Evolutionary conservation across 64 coral and sea anemone species (phyloP).

Genomic region (Hydrozoanthus tunicans): DNA sequence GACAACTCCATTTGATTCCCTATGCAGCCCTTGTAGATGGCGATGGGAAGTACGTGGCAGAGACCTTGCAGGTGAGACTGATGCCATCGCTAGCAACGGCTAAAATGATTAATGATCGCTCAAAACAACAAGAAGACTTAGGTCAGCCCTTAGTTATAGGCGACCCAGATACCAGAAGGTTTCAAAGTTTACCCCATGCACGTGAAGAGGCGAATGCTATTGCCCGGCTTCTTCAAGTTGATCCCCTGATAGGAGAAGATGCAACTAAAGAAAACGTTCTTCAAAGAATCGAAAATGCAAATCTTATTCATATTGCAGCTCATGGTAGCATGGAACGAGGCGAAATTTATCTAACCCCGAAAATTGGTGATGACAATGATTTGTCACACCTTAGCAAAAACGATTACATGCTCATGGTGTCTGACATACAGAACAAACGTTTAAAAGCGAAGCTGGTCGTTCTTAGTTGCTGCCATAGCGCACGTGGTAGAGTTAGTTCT

Average conservation of each 20-base stretch:
- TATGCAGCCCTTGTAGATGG: background rate
- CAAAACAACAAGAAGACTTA: background rate
- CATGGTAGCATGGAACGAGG: too few relatives aligned
- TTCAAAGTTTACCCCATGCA: background rate
- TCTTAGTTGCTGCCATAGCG: too few relatives aligned
- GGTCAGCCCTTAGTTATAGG: background rate
- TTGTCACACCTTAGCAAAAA: background rate
- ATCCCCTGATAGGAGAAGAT: background rate
- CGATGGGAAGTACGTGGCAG: background rate
- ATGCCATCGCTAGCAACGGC: slow-evolving; percentile 13
- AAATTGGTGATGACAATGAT: background rate
- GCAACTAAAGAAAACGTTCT: slow-evolving; percentile 5
- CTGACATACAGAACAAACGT: slow-evolving; percentile 5
- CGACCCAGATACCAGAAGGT: background rate
- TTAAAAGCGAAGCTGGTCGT: background rate
- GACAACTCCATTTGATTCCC: background rate
- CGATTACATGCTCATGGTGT: background rate
- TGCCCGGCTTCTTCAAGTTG: background rate
- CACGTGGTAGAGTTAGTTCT: background rate
- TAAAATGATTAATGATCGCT: slow-evolving; percentile 1
- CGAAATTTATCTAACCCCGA: background rate
- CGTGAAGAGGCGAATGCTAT: background rate
- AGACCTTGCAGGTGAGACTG: slow-evolving; percentile 12
- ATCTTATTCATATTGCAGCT: too few relatives aligned
- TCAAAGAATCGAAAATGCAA: background rate